phyloP scores from a whole-genome alignment of 2,797 vertebrate species.

The Paratrypauchen microcephalus region DNA sequence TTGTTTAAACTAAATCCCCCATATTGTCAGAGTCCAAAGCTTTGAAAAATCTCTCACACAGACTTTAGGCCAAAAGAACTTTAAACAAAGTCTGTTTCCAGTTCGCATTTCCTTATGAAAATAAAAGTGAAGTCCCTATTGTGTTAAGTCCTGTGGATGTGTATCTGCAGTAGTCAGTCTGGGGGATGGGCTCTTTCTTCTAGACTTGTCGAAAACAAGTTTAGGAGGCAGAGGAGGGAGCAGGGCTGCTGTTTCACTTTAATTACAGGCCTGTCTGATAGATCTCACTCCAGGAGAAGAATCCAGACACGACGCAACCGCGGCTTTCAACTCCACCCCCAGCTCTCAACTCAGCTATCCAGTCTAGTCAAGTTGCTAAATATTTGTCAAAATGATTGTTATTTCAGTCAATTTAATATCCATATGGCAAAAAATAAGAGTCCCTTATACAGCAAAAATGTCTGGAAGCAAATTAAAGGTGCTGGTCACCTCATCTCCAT shows the following conservation, averaged over 20 bases:
- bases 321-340: slow-evolving; percentile 54
- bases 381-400: too few relatives aligned
- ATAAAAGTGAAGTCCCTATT: neutral
- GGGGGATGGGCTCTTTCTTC: slow-evolving; percentile 45
- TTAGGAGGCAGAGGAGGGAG: slow-evolving; percentile 1
- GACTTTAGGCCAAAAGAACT: neutral
- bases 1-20: neutral
- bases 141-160: slow-evolving; percentile 7
- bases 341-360: neutral
- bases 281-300: slow-evolving; percentile 78
- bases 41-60: neutral
- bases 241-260: slow-evolving; percentile 62
- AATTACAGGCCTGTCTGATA: slow-evolving; percentile 79
- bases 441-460: too few relatives aligned
- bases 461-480: too few relatives aligned
- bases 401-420: too few relatives aligned
- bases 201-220: slow-evolving; percentile 42
- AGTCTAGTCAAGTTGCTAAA: neutral
- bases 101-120: neutral
- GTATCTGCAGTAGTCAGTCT: neutral
- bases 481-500: too few relatives aligned
- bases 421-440: too few relatives aligned
- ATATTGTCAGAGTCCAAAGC: neutral
- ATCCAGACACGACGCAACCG: slow-evolving; percentile 68
- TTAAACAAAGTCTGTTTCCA: neutral